Percentiles rank a stretch among this genome's conserved stretches.
Conservation (phyloP, 2,888 invertebrate genomes). For the Nowickia ferox region DNA sequence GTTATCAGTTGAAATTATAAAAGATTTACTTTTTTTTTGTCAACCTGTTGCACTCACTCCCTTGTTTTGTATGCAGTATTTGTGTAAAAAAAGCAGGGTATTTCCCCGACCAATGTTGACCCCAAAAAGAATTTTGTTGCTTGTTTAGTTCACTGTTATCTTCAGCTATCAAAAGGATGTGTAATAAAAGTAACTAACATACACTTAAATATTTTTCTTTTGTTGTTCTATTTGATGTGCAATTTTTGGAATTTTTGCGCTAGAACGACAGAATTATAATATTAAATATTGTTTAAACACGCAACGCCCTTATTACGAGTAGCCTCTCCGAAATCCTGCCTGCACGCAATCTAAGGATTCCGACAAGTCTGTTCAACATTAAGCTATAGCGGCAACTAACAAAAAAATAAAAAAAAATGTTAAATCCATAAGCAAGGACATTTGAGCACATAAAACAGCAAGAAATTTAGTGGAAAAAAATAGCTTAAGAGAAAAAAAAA, state of each 20-base stretch:
- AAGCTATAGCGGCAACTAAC: background rate
- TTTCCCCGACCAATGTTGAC: slow-evolving; percentile 1
- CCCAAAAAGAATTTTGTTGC: background rate
- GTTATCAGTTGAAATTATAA: too few species aligned
- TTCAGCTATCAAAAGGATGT: slow-evolving; percentile 59
- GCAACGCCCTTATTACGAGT: slow-evolving; percentile 53
- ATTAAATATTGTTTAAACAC: slow-evolving; percentile 61
- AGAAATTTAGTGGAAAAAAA: background rate
- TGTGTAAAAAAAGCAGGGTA: slow-evolving; percentile 4
- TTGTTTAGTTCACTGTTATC: slow-evolving; percentile 31
- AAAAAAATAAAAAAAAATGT: background rate
- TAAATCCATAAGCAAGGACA: slow-evolving; percentile 5
- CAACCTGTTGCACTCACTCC: slow-evolving; percentile 2
- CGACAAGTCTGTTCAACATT: slow-evolving; percentile 46
- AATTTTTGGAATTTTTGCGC: slow-evolving; percentile 10
- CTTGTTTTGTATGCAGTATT: background rate
- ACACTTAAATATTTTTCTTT: background rate
- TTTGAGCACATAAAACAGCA: background rate
- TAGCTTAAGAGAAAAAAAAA: background rate
- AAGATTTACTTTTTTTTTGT: background rate
- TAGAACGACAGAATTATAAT: slow-evolving; percentile 27
- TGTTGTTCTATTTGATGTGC: background rate
- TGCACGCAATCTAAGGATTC: slow-evolving; percentile 58
- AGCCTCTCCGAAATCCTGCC: slow-evolving; percentile 39
- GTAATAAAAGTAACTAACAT: slow-evolving; percentile 30